Evolutionary conservation across 2,113 vertebrate genomes (phyloP).

Genomic region (Hyperopisus bebe): DNA sequence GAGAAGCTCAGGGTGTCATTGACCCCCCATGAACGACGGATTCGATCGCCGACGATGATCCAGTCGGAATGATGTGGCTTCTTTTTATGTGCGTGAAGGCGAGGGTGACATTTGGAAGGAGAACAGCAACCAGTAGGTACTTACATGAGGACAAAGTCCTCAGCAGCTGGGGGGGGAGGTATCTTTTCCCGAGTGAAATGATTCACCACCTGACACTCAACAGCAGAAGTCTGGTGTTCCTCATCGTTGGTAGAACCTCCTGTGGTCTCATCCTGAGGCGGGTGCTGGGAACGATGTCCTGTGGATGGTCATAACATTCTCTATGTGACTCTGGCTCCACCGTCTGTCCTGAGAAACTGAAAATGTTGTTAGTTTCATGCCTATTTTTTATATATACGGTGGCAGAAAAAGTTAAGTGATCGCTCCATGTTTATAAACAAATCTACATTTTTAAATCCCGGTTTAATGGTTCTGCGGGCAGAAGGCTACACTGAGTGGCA

Average conservation of each 20-base stretch:
- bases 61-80: slow-evolving; percentile 23
- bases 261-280: not conserved
- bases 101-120: slow-evolving; percentile 42
- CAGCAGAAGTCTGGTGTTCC: not conserved
- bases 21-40: slow-evolving; percentile 34
- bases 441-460: no score
- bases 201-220: not conserved
- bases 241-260: not conserved
- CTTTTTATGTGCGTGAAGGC: slow-evolving; percentile 39
- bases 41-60: slow-evolving; percentile 38
- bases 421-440: no score
- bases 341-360: not conserved
- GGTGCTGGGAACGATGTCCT: not conserved
- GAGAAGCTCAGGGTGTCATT: slow-evolving; percentile 24
- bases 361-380: not conserved
- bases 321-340: not conserved
- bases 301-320: not conserved
- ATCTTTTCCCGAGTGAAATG: slow-evolving; percentile 31
- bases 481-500: no score
- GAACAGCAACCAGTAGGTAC: slow-evolving; percentile 39
- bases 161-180: slow-evolving; percentile 32
- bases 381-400: not conserved
- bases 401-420: no score
- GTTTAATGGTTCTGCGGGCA: no score
- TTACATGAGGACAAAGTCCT: slow-evolving; percentile 47